Percentiles rank a stretch among this genome's conserved stretches.
Evolutionary conservation across 2,888 invertebrate genomes (phyloP).

Genomic region (Agriotes lineatus): DNA sequence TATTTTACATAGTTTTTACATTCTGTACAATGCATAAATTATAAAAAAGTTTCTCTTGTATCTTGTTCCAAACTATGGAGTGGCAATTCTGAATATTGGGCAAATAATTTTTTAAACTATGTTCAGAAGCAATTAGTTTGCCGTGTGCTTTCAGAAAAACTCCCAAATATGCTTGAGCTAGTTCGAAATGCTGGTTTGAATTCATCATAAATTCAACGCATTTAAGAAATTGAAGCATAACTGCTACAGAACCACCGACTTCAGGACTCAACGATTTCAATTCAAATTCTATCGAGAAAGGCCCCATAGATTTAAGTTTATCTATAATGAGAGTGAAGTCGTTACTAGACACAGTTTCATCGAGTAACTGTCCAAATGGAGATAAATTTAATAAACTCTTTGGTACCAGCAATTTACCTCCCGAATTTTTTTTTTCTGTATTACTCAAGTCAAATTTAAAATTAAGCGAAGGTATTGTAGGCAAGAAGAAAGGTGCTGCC

Average conservation of each 20-base stretch:
- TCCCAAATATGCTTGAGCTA: slow-evolving; percentile 90
- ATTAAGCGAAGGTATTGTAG: slow-evolving; percentile 87
- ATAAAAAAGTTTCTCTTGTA: slow-evolving; percentile 80
- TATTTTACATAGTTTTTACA: slow-evolving; percentile 71
- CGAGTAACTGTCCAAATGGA: slow-evolving; percentile 75
- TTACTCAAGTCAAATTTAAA: slow-evolving; percentile 82
- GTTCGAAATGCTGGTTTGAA: slow-evolving; percentile 87
- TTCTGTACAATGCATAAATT: slow-evolving; percentile 82
- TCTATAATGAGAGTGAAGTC: slow-evolving; percentile 73
- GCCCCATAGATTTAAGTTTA: slow-evolving; percentile 78
- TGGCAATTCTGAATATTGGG: slow-evolving; percentile 72
- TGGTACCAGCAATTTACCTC: slow-evolving; percentile 71
- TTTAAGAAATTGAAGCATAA: slow-evolving; percentile 84
- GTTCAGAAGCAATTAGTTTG: slow-evolving; percentile 70
- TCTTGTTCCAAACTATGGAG: slow-evolving; percentile 73
- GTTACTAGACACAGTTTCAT: slow-evolving; percentile 66
- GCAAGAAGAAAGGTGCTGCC: slow-evolving; percentile 95
- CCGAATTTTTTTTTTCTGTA: slow-evolving; percentile 58
- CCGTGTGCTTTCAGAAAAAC: slow-evolving; percentile 88
- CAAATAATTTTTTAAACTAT: slow-evolving; percentile 70
- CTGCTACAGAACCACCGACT: slow-evolving; percentile 76
- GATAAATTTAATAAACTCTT: slow-evolving; percentile 76
- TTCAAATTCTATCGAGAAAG: slow-evolving; percentile 90
- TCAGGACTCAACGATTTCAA: slow-evolving; percentile 83
- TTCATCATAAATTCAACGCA: slow-evolving; percentile 79